Conservation (phyloP, 2,113 vertebrate species). For the Chroicocephalus ridibundus region DNA sequence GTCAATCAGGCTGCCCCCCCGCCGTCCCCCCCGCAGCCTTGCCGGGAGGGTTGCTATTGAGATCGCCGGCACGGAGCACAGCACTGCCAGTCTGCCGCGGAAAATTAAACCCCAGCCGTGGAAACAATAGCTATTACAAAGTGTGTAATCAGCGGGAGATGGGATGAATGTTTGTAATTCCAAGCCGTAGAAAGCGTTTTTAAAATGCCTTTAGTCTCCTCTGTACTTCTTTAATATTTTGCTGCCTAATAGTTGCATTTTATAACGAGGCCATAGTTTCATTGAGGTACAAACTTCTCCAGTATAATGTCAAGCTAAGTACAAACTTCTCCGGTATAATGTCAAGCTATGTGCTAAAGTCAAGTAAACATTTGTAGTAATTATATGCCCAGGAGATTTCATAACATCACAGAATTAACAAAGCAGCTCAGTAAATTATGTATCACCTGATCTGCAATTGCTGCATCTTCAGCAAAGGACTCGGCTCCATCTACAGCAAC, state of each 20-base stretch:
- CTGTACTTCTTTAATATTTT: neutral
- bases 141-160: neutral
- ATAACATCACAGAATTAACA: constrained; percentile 27
- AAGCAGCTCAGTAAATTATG: constrained; percentile 32
- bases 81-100: neutral
- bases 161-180: neutral
- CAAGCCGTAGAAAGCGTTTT: neutral
- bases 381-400: constrained; percentile 53
- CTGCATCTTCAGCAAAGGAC: neutral
- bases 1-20: neutral
- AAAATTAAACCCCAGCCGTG: constrained; percentile 7
- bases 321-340: neutral
- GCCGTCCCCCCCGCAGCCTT: neutral
- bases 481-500: neutral
- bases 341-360: neutral
- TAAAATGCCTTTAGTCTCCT: neutral
- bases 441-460: neutral
- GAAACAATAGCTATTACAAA: constrained; percentile 35
- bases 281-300: neutral
- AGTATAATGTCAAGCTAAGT: neutral
- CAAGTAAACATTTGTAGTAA: constrained; percentile 26
- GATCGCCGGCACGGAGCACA: neutral
- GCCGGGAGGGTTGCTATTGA: neutral
- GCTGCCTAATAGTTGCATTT: neutral
- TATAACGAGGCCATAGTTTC: neutral